A percentile compares a stretch with the other conserved stretches of the same genome.
phyloP scores from a whole-genome alignment of 2,888 invertebrate species.

The Euphydryas editha region DNA sequence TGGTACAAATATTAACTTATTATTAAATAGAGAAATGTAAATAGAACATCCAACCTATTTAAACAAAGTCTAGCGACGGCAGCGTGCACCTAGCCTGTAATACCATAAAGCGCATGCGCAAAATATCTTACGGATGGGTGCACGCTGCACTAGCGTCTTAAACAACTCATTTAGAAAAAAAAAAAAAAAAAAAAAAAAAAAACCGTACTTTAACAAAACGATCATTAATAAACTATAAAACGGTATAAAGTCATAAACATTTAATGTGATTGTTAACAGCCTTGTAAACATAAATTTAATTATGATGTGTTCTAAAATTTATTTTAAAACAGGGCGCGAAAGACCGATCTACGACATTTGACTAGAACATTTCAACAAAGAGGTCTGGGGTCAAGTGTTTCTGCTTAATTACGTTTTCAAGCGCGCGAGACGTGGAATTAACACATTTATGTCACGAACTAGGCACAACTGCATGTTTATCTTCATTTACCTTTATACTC shows the following conservation, averaged over 20 bases:
- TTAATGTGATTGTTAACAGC: background rate
- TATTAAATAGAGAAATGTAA: too few species aligned
- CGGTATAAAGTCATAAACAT: background rate
- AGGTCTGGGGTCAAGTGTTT: conserved; percentile 34
- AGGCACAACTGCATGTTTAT: background rate
- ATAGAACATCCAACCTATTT: too few species aligned
- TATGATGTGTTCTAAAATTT: conserved; percentile 10
- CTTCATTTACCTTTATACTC: background rate
- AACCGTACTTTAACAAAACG: background rate
- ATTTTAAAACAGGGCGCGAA: conserved; percentile 12
- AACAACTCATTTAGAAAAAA: too few species aligned
- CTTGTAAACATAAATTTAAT: background rate
- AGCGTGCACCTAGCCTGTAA: too few species aligned
- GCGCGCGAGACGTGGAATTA: conserved; percentile 27
- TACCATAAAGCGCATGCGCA: too few species aligned
- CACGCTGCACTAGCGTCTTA: too few species aligned
- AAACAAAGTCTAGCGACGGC: too few species aligned
- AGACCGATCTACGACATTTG: conserved; percentile 26
- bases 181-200: too few species aligned
- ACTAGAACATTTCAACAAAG: conserved; percentile 25
- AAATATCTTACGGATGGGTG: too few species aligned
- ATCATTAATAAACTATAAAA: background rate
- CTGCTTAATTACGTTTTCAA: conserved; percentile 28
- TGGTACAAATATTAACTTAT: too few species aligned
- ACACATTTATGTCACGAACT: conserved; percentile 28